phyloP scores from a whole-genome alignment of 2,888 invertebrate species.

The Conus canariensis region DNA sequence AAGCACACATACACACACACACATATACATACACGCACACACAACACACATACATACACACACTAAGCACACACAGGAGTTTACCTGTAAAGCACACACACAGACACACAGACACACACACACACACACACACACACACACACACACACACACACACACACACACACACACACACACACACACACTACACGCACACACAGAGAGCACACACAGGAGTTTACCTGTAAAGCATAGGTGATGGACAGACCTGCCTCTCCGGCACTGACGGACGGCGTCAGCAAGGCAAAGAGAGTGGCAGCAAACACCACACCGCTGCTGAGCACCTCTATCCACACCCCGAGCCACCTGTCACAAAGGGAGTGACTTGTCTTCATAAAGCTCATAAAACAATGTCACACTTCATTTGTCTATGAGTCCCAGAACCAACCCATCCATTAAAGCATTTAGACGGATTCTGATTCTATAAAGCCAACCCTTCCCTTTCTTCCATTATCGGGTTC shows the following conservation, averaged over 20 bases:
- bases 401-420: too few relatives aligned
- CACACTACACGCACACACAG: neutral
- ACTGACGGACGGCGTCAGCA: constrained; percentile 49
- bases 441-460: too few relatives aligned
- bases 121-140: neutral
- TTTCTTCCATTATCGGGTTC: too few relatives aligned
- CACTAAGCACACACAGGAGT: neutral
- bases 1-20: too few relatives aligned
- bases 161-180: neutral
- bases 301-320: constrained; percentile 57
- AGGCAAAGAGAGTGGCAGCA: constrained; percentile 52
- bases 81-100: too few relatives aligned
- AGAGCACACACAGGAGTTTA: constrained; percentile 41
- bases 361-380: too few relatives aligned
- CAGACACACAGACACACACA: neutral
- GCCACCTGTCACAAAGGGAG: constrained; percentile 52
- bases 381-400: too few relatives aligned
- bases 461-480: too few relatives aligned
- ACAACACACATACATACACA: neutral
- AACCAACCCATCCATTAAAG: too few relatives aligned
- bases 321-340: constrained; percentile 57
- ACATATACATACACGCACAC: neutral
- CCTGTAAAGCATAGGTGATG: constrained; percentile 77
- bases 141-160: constrained; percentile 14
- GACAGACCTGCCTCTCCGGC: constrained; percentile 76